Base-by-base conservation (phyloP, 2,113 vertebrate species). In the Tringa solitaria region DNA sequence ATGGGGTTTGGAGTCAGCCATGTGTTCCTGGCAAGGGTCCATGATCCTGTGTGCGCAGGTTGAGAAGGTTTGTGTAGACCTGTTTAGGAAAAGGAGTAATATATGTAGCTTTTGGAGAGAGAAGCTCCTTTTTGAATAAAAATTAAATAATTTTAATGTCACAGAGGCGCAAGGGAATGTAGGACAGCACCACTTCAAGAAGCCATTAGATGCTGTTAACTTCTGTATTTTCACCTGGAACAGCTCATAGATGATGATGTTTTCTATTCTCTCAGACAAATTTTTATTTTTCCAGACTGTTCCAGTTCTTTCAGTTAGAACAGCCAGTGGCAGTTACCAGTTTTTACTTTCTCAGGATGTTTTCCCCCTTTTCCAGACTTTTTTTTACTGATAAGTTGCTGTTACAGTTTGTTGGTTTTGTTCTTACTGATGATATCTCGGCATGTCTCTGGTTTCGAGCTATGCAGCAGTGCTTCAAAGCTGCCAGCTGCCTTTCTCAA, bases 341-440 rank as follows among this genome's bases (percentile, higher is more conserved):
- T 56, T 74, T 9, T 56, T 80, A 24, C 18, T n/a, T 79, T 79
- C 23, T 74, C 14, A 14, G 37, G 30, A 27, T 64, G 33, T 51
- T 80, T 84, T 32, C 26, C 28, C 26, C 11, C 12, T 56, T 50
- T 68, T n/a, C 11, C 20, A 51, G 61, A 6, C 18, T 26, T 32
- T 89, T 69, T 80, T 56, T 51, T 33, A 45, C 21, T 46, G 56
- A 5, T 51, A 57, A 35, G 35, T 75, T 80, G 51, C 57, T 48
- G 51, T 54, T 60, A 21, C 8, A 59, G 30, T 57, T 63, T 26
- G 39, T 54, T 84, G 53, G 24, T 30, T 86, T 76, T 82, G 45
- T 86, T 45, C 43, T 70, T 48, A 28, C 8, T 2, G 2, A 21
- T 22, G 4, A 0, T 26, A 65, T 30, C 13, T 77, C 0, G 0